Base-by-base conservation (phyloP, 2,113 vertebrate genomes). In the Istiophorus platypterus region DNA sequence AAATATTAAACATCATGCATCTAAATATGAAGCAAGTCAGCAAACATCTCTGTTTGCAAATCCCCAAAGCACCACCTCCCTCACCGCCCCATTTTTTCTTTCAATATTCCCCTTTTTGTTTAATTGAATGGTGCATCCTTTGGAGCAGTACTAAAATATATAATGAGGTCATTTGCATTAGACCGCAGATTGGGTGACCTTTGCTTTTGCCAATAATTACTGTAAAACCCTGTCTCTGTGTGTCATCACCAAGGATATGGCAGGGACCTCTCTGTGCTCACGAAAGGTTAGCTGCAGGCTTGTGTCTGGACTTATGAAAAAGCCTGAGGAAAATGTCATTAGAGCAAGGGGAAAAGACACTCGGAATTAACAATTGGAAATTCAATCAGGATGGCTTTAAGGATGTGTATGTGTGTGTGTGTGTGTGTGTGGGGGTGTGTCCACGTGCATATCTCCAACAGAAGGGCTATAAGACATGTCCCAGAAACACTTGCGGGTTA, bases 151-250 rank as follows among this genome's bases (percentile, higher is more conserved):
- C 86, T 91, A 93, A 94, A 93, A 94, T 92, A 95, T 95, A 92
- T 94, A 96, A 96, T 96, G 95, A 96, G 95, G 93, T 94, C 92
- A 94, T 96, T 96, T 96, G 93, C 95, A 96, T 96, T 94, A 95
- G 88, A 89, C 93, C 94, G 91, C 88, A 94, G 95, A 95, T 95
- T 94, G 91, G 79, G 27, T 96, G 94, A 96, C 95, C 96, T 97
- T 96, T 97, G 94, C 93, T 95, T 96, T 95, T 95, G 95, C 92
- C 95, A 95, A 94, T 97, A 96, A 97, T 96, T 96, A 96, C 94
- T 93, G 93, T 94, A 90, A 95, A 94, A 93, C 80, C 87, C 76
- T n/a, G 51, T 91, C 91, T 93, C 90, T 91, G 94, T 94, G 91
- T 91, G 92, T 92, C 91, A 92, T 92, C 86, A 89, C 81, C 89